phyloP scores from a whole-genome alignment of 2,797 vertebrate species.

The Clarias pachynema region DNA sequence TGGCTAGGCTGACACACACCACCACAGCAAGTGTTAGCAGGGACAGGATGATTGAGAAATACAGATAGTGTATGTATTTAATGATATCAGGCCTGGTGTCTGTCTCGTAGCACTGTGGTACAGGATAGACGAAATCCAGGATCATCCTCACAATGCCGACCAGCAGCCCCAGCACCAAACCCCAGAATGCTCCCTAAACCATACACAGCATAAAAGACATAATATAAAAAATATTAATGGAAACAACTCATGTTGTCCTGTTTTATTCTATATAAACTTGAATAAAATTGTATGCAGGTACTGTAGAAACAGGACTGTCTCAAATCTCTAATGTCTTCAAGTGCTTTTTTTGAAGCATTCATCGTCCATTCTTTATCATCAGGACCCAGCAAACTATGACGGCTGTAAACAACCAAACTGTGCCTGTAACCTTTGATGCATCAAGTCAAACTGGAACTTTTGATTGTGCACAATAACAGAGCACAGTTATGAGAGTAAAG shows the following conservation, averaged over 20 bases:
- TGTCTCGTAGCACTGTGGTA: constrained; percentile 79
- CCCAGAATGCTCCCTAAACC: constrained; percentile 90
- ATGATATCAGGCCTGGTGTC: constrained; percentile 83
- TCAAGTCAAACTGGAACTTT: too few species aligned
- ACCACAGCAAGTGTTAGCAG: constrained; percentile 76
- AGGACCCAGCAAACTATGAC: background rate
- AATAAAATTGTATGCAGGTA: too few species aligned
- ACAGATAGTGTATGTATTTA: constrained; percentile 89
- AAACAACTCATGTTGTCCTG: background rate
- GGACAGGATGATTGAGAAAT: constrained; percentile 89
- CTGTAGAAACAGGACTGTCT: background rate
- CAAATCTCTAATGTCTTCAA: background rate
- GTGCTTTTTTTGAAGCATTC: background rate
- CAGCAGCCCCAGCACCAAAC: constrained; percentile 79
- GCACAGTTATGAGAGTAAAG: too few species aligned
- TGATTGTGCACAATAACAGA: too few species aligned
- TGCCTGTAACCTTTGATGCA: background rate
- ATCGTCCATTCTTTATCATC: background rate
- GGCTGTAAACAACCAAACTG: background rate
- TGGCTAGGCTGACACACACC: constrained; percentile 80
- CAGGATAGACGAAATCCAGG: constrained; percentile 86
- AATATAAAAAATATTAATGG: background rate
- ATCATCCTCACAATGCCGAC: constrained; percentile 84
- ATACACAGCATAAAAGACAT: constrained; percentile 12
- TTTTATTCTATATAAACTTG: background rate